phyloP scores from a whole-genome alignment of 2,888 invertebrate genomes.

The Halictus ligatus region DNA sequence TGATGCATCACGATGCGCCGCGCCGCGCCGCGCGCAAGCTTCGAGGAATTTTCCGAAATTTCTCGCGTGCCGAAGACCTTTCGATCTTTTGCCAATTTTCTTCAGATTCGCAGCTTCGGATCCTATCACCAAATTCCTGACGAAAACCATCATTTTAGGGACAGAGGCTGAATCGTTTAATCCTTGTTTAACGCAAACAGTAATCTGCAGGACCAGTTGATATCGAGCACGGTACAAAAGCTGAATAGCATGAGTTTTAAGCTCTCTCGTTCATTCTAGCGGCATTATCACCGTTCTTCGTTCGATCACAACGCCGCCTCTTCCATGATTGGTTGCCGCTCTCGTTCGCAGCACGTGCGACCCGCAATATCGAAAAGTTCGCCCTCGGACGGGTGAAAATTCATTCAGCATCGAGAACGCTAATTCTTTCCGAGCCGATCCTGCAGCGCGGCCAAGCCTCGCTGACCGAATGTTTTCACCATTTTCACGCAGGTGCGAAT shows the following conservation, averaged over 20 bases:
- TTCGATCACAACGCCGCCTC: not conserved
- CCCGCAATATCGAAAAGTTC: slow-evolving; percentile 19
- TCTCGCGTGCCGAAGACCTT: not conserved
- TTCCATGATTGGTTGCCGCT: not conserved
- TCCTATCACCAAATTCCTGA: not conserved
- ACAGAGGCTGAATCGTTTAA: not conserved
- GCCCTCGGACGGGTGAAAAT: not conserved
- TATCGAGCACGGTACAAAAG: not conserved
- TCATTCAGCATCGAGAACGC: not conserved
- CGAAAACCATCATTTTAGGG: not conserved
- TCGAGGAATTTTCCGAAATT: not conserved
- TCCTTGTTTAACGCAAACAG: not conserved
- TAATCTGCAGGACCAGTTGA: not conserved
- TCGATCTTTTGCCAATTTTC: not conserved
- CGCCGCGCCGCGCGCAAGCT: not conserved
- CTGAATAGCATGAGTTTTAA: not conserved
- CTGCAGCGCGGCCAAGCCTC: not conserved
- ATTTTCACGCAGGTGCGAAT: slow-evolving; percentile 24
- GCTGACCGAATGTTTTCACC: slow-evolving; percentile 35
- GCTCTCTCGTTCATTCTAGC: not conserved
- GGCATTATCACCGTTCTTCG: not conserved
- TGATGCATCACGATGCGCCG: slow-evolving; percentile 14
- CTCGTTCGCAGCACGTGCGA: slow-evolving; percentile 22
- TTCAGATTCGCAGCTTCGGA: not conserved
- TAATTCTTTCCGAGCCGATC: slow-evolving; percentile 14